These are phyloP conservation scores for Kryptolebias marmoratus DNA, from an alignment of 2,113 vertebrate genomes.

Conservation along the genomic window DNA sequence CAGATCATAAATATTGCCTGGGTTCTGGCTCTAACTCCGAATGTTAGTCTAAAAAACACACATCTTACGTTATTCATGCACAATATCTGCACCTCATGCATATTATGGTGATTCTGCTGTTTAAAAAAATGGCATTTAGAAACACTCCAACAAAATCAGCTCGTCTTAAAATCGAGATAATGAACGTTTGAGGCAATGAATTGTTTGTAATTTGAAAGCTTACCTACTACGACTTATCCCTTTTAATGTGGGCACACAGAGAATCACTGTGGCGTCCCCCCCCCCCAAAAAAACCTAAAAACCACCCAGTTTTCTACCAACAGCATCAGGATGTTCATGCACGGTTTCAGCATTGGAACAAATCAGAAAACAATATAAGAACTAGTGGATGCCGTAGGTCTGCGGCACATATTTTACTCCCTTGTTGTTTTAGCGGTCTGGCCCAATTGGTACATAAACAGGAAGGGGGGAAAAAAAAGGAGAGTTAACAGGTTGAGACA, in stretches of 20 bases:
- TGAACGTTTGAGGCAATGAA: constrained; percentile 6
- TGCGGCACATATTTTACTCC: not conserved
- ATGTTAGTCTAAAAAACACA: not conserved
- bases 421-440: constrained; percentile 54
- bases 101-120: not conserved
- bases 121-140: not conserved
- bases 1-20: not conserved
- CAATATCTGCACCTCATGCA: constrained; percentile 46
- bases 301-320: not conserved
- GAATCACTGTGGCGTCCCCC: not conserved
- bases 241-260: not conserved
- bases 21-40: not conserved
- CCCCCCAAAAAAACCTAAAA: not conserved
- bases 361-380: constrained; percentile 1
- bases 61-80: constrained; percentile 50
- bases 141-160: constrained; percentile 22
- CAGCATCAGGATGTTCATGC: constrained; percentile 1
- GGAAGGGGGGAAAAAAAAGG: constrained; percentile 30
- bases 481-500: constrained; percentile 64
- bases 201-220: constrained; percentile 11
- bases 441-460: constrained; percentile 83
- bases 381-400: not conserved
- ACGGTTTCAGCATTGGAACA: constrained; percentile 15
- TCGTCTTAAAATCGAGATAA: constrained; percentile 3
- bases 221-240: not conserved